Evolutionary conservation across 1,140 invertebrate species (phyloP).

Genomic region (Apolygus lucorum): DNA sequence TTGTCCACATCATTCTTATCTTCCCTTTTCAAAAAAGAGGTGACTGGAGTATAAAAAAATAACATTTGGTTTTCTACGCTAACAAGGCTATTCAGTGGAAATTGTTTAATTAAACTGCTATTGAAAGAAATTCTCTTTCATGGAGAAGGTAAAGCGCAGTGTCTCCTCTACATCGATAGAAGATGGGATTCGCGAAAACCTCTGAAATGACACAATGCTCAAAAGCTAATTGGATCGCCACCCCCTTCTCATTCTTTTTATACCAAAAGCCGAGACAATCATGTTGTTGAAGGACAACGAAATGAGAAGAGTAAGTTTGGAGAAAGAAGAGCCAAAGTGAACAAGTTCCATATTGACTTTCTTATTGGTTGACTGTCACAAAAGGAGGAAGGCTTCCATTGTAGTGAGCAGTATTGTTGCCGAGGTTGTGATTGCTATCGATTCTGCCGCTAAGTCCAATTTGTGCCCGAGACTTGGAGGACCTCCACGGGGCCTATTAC

Average conservation of each 20-base stretch:
- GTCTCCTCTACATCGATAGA: too few species aligned
- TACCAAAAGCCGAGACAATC: not conserved
- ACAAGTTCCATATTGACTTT: slow-evolving; percentile 15
- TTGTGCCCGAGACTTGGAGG: slow-evolving; percentile 7
- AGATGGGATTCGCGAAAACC: too few species aligned
- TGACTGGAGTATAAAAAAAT: too few species aligned
- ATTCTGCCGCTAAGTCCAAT: slow-evolving; percentile 11
- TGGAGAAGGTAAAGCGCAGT: too few species aligned
- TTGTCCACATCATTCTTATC: too few species aligned
- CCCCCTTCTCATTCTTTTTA: not conserved
- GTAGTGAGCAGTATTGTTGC: slow-evolving; percentile 4
- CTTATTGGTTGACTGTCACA: slow-evolving; percentile 14
- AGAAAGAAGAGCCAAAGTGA: slow-evolving; percentile 12
- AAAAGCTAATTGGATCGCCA: slow-evolving; percentile 1
- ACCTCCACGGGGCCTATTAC: not conserved
- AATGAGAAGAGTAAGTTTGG: slow-evolving; percentile 6
- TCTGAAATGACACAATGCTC: not conserved
- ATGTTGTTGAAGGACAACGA: not conserved
- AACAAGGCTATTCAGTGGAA: too few species aligned
- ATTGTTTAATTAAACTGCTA: too few species aligned
- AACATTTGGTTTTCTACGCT: too few species aligned
- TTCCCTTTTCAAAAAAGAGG: too few species aligned
- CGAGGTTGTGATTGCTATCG: slow-evolving; percentile 14
- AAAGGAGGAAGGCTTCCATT: not conserved
- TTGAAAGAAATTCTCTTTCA: too few species aligned